Conservation (phyloP, 2,797 vertebrate species). For the Chaenodraco wilsoni region DNA sequence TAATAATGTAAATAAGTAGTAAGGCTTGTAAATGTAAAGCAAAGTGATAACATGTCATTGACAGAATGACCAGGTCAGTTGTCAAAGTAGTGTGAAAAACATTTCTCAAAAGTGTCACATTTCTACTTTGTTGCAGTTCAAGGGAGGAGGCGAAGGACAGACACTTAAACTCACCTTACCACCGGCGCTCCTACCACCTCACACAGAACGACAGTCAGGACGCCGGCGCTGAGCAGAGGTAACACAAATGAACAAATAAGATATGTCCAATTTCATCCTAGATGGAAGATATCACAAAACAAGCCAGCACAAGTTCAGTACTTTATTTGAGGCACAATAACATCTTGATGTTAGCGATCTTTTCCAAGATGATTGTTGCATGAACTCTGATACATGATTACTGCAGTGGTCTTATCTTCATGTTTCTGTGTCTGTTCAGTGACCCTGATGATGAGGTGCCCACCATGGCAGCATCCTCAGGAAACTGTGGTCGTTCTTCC, state of each 20-base stretch:
- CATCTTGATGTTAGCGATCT: background rate
- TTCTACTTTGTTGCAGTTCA: slow-evolving; percentile 78
- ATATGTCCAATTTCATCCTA: background rate
- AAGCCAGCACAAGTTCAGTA: background rate
- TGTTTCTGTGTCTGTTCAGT: slow-evolving; percentile 73
- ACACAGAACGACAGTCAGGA: slow-evolving; percentile 94
- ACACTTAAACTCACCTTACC: slow-evolving; percentile 90
- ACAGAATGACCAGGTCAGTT: background rate
- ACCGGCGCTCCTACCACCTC: slow-evolving; percentile 90
- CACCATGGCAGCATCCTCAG: slow-evolving; percentile 90
- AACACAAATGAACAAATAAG: slow-evolving; percentile 13
- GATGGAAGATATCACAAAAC: background rate
- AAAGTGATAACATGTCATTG: background rate
- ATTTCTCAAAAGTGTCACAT: background rate
- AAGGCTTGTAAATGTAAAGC: background rate
- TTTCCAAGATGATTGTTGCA: background rate
- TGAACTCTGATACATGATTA: background rate
- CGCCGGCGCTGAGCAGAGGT: slow-evolving; percentile 93
- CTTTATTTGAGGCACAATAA: background rate
- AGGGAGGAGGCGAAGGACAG: slow-evolving; percentile 93
- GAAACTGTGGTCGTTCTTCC: slow-evolving; percentile 88
- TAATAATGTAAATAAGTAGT: background rate
- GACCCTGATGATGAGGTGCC: slow-evolving; percentile 96
- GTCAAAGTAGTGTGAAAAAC: background rate
- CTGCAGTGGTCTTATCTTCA: background rate